These are phyloP conservation scores for Leuciscus idus DNA, from an alignment of 2,113 vertebrate species.

Conservation along the genomic window DNA sequence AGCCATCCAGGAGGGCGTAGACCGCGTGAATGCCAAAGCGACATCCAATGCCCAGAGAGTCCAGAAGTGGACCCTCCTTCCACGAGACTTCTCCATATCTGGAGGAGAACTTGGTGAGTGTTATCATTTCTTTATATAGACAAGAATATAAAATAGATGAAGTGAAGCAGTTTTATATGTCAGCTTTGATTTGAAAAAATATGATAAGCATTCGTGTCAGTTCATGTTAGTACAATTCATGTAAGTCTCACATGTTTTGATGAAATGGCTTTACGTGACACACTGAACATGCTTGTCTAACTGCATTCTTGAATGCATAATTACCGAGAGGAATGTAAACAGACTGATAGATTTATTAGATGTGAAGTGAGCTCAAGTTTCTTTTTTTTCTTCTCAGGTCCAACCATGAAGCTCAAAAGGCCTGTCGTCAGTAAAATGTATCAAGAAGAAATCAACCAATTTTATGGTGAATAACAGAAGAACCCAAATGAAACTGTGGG, in stretches of 20 bases:
- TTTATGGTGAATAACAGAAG: constrained; percentile 66
- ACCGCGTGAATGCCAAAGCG: constrained; percentile 68
- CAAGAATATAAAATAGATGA: neutral
- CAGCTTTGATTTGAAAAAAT: neutral
- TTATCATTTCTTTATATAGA: neutral
- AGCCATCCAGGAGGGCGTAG: constrained; percentile 74
- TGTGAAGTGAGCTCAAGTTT: neutral
- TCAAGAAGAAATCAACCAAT: constrained; percentile 72
- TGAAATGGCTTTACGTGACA: neutral
- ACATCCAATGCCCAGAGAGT: constrained; percentile 76
- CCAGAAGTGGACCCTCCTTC: constrained; percentile 76
- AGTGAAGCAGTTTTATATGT: neutral
- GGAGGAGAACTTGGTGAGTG: constrained; percentile 79
- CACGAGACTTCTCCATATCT: constrained; percentile 72
- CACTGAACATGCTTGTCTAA: neutral
- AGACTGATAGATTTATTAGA: neutral
- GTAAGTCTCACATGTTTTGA: neutral
- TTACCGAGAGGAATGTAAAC: neutral
- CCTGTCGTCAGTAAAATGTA: constrained; percentile 77
- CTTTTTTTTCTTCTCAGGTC: constrained; percentile 65
- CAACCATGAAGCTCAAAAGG: constrained; percentile 81
- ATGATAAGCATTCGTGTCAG: neutral
- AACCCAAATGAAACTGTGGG: neutral
- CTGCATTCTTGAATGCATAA: neutral
- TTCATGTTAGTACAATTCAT: too few relatives aligned